phyloP scores from a whole-genome alignment of 2,888 invertebrate genomes.

The Netelia virgata region DNA sequence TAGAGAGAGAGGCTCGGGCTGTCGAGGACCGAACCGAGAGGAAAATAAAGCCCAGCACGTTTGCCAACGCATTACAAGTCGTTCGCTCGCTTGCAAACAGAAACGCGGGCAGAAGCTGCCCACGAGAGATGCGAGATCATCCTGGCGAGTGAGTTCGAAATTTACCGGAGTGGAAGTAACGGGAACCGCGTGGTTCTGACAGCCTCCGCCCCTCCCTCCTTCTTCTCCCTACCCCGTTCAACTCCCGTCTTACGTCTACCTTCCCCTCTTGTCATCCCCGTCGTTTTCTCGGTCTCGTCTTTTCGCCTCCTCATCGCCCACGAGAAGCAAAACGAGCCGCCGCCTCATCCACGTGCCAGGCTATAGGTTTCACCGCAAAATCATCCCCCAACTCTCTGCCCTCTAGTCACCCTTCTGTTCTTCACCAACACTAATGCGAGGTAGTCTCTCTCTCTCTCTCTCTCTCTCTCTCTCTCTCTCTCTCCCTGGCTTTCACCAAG shows the following conservation, averaged over 20 bases:
- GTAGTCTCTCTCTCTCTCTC: slow-evolving; percentile 72
- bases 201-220: slow-evolving; percentile 60
- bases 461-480: slow-evolving; percentile 79
- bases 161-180: slow-evolving; percentile 79
- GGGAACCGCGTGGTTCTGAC: slow-evolving; percentile 76
- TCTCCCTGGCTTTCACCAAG: slow-evolving; percentile 77
- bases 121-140: slow-evolving; percentile 78
- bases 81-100: slow-evolving; percentile 56
- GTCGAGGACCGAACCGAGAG: slow-evolving; percentile 36
- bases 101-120: slow-evolving; percentile 71
- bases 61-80: slow-evolving; percentile 78
- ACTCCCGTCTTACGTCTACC: slow-evolving; percentile 82
- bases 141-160: slow-evolving; percentile 71
- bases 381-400: slow-evolving; percentile 64
- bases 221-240: slow-evolving; percentile 72
- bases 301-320: slow-evolving; percentile 40
- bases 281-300: slow-evolving; percentile 79
- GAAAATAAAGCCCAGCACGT: slow-evolving; percentile 75
- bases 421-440: slow-evolving; percentile 64
- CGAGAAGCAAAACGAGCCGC: slow-evolving; percentile 82
- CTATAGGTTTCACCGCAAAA: slow-evolving; percentile 80
- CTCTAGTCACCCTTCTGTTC: slow-evolving; percentile 77
- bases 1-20: slow-evolving; percentile 2
- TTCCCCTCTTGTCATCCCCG: slow-evolving; percentile 71
- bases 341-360: slow-evolving; percentile 81